These are phyloP conservation scores for Protonibea diacanthus DNA, from an alignment of 2,797 vertebrate species.

Conservation along the genomic window DNA sequence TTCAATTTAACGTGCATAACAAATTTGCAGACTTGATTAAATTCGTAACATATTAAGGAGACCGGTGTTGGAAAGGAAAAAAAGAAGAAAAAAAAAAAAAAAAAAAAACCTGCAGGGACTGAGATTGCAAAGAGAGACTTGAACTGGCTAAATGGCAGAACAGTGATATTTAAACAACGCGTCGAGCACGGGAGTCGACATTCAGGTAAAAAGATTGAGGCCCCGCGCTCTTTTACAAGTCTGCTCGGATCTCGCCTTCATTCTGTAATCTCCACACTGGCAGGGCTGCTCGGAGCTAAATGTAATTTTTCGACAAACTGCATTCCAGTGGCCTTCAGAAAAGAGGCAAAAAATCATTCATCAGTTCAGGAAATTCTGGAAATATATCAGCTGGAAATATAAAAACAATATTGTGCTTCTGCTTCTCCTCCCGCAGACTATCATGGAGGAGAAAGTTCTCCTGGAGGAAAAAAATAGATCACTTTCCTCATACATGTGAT, in stretches of 20 bases:
- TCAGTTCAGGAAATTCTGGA: slow-evolving; percentile 48
- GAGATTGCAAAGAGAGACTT: slow-evolving; percentile 47
- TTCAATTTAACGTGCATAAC: slow-evolving; percentile 85
- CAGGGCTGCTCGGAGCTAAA: slow-evolving; percentile 53
- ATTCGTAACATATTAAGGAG: slow-evolving; percentile 82
- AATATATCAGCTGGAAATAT: slow-evolving; percentile 38
- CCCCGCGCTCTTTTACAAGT: slow-evolving; percentile 56
- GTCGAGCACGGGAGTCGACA: slow-evolving; percentile 43
- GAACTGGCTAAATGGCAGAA: slow-evolving; percentile 54
- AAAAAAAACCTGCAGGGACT: slow-evolving; percentile 64
- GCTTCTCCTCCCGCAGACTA: slow-evolving; percentile 18
- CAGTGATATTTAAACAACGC: slow-evolving; percentile 57
- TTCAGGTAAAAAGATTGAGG: slow-evolving; percentile 59
- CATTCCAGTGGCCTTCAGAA: slow-evolving; percentile 52
- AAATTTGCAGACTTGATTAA: slow-evolving; percentile 86
- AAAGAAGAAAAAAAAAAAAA: slow-evolving; percentile 41
- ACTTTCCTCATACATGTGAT: slow-evolving; percentile 86
- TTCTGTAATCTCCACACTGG: slow-evolving; percentile 59
- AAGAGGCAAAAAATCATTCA: slow-evolving; percentile 50
- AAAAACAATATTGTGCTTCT: slow-evolving; percentile 18
- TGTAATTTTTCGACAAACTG: slow-evolving; percentile 60
- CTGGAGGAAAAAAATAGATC: slow-evolving; percentile 62
- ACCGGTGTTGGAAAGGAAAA: slow-evolving; percentile 42
- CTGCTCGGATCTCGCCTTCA: slow-evolving; percentile 51
- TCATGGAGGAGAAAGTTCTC: slow-evolving; percentile 35